phyloP scores from a whole-genome alignment of 2,888 invertebrate species.

The Autographa pulchrina region DNA sequence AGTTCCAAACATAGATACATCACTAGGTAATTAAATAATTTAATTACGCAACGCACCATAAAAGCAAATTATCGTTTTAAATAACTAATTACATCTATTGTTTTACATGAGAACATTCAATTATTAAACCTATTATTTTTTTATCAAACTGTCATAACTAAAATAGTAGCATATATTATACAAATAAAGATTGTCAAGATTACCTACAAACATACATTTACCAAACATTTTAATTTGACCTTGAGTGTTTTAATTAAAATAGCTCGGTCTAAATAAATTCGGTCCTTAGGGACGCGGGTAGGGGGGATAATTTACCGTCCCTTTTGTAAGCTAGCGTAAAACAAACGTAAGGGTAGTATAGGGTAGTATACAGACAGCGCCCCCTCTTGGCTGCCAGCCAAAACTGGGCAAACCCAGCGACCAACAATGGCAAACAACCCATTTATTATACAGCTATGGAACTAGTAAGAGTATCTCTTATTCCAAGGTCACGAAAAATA shows the following conservation, averaged over 20 bases:
- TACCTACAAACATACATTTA: background rate
- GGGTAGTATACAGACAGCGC: constrained; percentile 20
- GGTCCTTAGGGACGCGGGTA: constrained; percentile 3
- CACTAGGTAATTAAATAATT: background rate
- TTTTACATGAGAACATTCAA: background rate
- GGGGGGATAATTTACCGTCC: constrained; percentile 23
- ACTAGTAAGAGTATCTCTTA: constrained; percentile 1
- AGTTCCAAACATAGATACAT: too few species aligned
- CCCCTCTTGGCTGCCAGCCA: constrained; percentile 42
- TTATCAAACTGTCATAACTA: background rate
- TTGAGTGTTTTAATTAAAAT: constrained; percentile 37
- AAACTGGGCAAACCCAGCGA: constrained; percentile 14
- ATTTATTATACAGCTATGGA: constrained; percentile 16
- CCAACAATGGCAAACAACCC: constrained; percentile 12
- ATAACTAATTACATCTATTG: background rate
- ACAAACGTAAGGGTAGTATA: constrained; percentile 17
- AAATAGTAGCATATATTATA: background rate
- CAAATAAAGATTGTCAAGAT: background rate
- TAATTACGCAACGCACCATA: background rate
- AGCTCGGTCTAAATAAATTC: constrained; percentile 24
- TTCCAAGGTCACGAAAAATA: constrained; percentile 4
- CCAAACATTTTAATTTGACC: background rate
- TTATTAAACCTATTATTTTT: background rate
- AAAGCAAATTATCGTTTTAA: background rate
- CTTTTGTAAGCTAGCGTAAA: constrained; percentile 25